Percentiles rank a stretch among this genome's conserved stretches.
Conservation (phyloP, 2,797 vertebrate species). For the Trachurus trachurus region DNA sequence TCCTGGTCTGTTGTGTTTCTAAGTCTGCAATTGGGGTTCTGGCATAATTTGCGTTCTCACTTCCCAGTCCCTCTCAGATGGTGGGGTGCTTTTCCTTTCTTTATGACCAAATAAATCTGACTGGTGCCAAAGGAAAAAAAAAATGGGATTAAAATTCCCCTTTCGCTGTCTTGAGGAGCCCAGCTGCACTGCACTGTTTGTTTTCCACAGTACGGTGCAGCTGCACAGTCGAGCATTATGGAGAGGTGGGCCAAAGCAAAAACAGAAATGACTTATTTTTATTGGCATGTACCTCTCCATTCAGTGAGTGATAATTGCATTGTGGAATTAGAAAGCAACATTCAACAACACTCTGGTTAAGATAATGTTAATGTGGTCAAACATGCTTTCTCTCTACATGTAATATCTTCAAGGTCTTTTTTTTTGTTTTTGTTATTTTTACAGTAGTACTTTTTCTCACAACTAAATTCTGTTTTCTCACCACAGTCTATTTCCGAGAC, state of each 20-base stretch:
- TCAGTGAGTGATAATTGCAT: conserved; percentile 78
- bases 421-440: conserved; percentile 39
- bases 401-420: conserved; percentile 27
- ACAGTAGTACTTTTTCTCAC: conserved; percentile 46
- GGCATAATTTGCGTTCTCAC: conserved; percentile 77
- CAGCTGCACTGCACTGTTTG: conserved; percentile 87
- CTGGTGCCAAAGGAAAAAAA: conserved; percentile 82
- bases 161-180: conserved; percentile 85
- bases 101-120: conserved; percentile 88
- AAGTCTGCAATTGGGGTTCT: conserved; percentile 70
- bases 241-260: conserved; percentile 79
- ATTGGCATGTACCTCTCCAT: conserved; percentile 70
- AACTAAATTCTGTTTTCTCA: conserved; percentile 16
- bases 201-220: conserved; percentile 83
- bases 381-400: conserved; percentile 44
- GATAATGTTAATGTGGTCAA: conserved; percentile 61
- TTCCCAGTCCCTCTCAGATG: conserved; percentile 78
- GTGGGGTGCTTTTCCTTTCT: conserved; percentile 79
- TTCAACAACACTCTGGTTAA: conserved; percentile 62
- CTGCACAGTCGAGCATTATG: conserved; percentile 78
- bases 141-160: conserved; percentile 89
- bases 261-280: conserved; percentile 82
- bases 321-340: conserved; percentile 66
- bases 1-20: conserved; percentile 78
- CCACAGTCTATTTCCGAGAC: conserved; percentile 35